Base-by-base conservation (phyloP, 2,113 vertebrate genomes). In the Pycnonotus jocosus region DNA sequence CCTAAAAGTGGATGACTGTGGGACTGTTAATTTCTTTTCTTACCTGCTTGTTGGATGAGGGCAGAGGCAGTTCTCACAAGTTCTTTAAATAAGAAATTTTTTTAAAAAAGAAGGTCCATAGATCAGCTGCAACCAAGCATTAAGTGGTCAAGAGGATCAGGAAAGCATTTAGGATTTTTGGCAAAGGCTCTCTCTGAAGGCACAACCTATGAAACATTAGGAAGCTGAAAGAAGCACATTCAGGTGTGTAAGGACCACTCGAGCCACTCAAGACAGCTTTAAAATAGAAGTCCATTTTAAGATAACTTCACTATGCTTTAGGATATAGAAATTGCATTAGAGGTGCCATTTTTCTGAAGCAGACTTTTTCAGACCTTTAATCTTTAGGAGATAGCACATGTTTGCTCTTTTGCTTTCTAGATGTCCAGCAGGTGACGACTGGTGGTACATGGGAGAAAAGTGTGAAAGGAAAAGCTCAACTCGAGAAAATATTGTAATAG, bases 361-460 rank as follows among this genome's bases (percentile, higher is more conserved):
- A 80, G 20, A 15, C 15, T 2, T 93, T 84, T 90, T 61, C 19
- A 65, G 38, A 13, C 37, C 40, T 76, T 91, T 40, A 48, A 28
- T 35, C 15, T 84, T 81, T 58, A 76, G 16, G 21, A 60, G 45
- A 57, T 15, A 40, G 3, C 31, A 38, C 14, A 30, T 6, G 5
- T 81, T 73, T 71, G 24, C 74, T 72, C 19, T 86, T 57, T 84
- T 47, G 73, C 47, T 71, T 18, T 86, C 33, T 74, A 99, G 99
- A 96, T 99, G 99, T 91, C 95, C 77, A 5, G 98, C 98, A 38
- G 98, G 98, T 9, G 66, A 95, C 2, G 88, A 97, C 97, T 99
- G 99, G 99, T 99, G 99, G 99, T 98, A 98, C 94, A 97, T 97
- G 15, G 99, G 99, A 24, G 76, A 97, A 69, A 97, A 87, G 65